Percentiles rank a stretch among this genome's conserved stretches.
Conservation (phyloP, 2,113 vertebrate genomes). For the Motacilla alba region DNA sequence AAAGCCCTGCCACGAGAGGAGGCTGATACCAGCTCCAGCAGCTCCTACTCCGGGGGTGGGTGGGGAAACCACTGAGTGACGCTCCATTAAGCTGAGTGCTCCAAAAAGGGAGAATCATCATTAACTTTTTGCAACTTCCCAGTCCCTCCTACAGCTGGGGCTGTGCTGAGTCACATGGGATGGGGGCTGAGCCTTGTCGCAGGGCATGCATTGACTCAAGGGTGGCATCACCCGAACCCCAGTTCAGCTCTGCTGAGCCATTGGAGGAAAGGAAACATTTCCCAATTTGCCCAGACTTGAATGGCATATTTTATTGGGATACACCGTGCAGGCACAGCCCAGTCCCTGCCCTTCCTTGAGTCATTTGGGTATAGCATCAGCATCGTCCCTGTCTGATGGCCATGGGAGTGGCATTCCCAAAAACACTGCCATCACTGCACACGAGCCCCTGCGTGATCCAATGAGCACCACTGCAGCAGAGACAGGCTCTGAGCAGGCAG, state of each 20-base stretch:
- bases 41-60: neutral
- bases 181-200: neutral
- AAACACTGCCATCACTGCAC: rapidly evolving
- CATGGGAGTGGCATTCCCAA: neutral
- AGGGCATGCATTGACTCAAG: neutral
- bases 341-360: neutral
- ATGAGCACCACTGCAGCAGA: neutral
- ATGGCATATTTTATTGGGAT: neutral
- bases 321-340: neutral
- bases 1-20: neutral
- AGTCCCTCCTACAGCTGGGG: neutral
- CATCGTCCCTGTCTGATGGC: neutral
- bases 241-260: neutral
- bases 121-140: conserved; percentile 29
- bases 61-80: conserved; percentile 27
- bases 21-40: neutral
- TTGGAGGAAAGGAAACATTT: neutral
- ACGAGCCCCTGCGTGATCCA: rapidly evolving
- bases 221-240: neutral
- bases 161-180: conserved; percentile 31
- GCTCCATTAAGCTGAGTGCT: neutral
- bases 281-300: conserved; percentile 19
- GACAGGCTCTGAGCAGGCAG: neutral
- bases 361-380: neutral
- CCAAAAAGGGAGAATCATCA: neutral